Base-by-base conservation (phyloP, 2,113 vertebrate species). In the Casuarius casuarius region DNA sequence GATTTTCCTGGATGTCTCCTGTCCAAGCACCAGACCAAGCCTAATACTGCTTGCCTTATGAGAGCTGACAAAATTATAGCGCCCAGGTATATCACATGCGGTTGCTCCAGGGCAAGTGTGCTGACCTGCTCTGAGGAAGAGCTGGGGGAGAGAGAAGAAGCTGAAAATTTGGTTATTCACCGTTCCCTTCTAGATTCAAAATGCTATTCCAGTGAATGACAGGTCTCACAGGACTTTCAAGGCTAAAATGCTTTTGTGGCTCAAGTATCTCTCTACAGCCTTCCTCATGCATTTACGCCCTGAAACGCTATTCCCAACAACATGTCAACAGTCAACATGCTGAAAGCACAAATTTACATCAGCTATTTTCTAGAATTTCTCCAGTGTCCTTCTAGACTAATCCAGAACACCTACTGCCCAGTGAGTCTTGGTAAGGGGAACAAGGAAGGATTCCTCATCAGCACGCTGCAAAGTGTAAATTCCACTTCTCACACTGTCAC, bases 151-250 rank as follows among this genome's bases (percentile, higher is more conserved):
- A 1, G n/a, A 23, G 3, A 2, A 0, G 1, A 23, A 29, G 19
- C 42, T 3, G 29, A 18, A 54, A 65, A 61, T 35, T 44, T 25
- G 35, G 65, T 13, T 8, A 2, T 18, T 66, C 56, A 23, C 16
- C 4, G 7, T 12, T 83, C 33, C 63, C 26, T 56, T 21, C 33
- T 12, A 5, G 42, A 29, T 15, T 44, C 44, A 56, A 59, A 92
- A 35, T 0, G 0, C 7, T 26, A 12, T 56, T 78, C 19, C 48
- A 49, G 38, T 1, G 4, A 59, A 13, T 0, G 0, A 44, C 23
- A 31, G 61, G 33, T 35, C 76, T 54, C 2, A 0, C n/a, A 67
- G 38, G 48, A 54, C 77, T 54, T 62, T 20, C 38, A 52, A 71
- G n/a, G 71, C 91, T 76, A 72, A 89, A 80, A 71, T 9, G 2